Evolutionary conservation across 2,797 vertebrate species (phyloP).

Genomic region (Leucoraja ocellata): DNA sequence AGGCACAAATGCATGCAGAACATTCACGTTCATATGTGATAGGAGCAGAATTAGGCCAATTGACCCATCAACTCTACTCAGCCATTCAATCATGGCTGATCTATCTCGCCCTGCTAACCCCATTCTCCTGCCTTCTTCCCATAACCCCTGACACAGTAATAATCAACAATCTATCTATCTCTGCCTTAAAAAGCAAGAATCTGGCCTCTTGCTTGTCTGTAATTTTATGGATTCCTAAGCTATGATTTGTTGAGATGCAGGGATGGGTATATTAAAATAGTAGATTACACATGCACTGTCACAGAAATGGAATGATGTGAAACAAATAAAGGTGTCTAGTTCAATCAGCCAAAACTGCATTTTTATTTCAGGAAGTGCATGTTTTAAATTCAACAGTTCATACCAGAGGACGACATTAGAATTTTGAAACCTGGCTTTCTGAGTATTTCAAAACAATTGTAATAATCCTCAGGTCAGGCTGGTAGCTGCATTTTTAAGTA

Average conservation of each 20-base stretch:
- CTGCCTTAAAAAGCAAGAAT: background rate
- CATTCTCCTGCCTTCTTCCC: too few relatives aligned
- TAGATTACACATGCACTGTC: background rate
- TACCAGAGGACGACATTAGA: background rate
- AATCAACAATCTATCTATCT: too few relatives aligned
- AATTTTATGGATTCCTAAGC: background rate
- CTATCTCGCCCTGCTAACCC: too few relatives aligned
- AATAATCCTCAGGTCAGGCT: background rate
- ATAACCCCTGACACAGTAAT: too few relatives aligned
- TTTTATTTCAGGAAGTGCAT: background rate
- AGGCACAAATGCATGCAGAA: background rate
- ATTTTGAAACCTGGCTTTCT: background rate
- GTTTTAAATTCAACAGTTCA: background rate
- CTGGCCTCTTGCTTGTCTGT: background rate
- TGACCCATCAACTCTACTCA: too few relatives aligned
- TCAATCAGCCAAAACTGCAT: background rate
- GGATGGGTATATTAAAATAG: background rate
- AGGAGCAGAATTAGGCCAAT: too few relatives aligned
- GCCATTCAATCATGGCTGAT: too few relatives aligned
- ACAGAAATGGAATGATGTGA: background rate
- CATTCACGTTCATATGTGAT: too few relatives aligned
- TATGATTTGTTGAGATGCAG: background rate
- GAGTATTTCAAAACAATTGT: background rate
- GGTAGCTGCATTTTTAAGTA: background rate
- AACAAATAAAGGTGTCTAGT: background rate